Evolutionary conservation across 1,140 invertebrate species (phyloP).

Genomic region (Lerema accius): DNA sequence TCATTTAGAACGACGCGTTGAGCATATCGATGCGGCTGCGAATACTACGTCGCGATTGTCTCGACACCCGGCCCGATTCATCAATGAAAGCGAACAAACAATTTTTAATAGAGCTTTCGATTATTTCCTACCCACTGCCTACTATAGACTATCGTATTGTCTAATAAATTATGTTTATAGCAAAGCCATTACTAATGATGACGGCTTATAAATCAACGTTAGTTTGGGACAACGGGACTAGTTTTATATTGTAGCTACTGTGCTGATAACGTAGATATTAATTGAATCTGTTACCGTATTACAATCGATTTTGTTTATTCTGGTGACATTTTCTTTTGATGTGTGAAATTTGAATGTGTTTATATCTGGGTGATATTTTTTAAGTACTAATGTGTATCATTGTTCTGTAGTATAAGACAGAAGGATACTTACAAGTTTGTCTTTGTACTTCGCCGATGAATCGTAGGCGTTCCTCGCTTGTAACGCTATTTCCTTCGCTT

Average conservation of each 20-base stretch:
- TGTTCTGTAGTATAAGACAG: no score
- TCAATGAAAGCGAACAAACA: slow-evolving; percentile 71
- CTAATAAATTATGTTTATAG: background rate
- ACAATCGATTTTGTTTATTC: no score
- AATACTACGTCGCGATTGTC: slow-evolving; percentile 70
- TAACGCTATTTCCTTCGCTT: slow-evolving; percentile 50
- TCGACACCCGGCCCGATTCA: slow-evolving; percentile 47
- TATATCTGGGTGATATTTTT: no score
- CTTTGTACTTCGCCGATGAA: slow-evolving; percentile 58
- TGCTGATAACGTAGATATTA: no score
- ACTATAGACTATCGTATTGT: slow-evolving; percentile 8
- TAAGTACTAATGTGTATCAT: no score
- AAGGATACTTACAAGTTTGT: slow-evolving; percentile 66
- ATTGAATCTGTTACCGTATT: no score
- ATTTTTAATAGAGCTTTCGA: slow-evolving; percentile 29
- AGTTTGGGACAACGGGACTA: no score
- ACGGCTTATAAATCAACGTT: slow-evolving; percentile 20
- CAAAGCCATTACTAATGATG: background rate
- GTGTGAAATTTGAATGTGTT: no score
- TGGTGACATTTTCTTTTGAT: no score
- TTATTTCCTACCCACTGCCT: background rate
- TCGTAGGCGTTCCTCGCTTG: slow-evolving; percentile 55
- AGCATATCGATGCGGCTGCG: slow-evolving; percentile 71
- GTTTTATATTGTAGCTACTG: no score
- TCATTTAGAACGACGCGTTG: slow-evolving; percentile 77